Evolutionary conservation across 2,113 vertebrate genomes (phyloP).

Genomic region (Narcine bancroftii): DNA sequence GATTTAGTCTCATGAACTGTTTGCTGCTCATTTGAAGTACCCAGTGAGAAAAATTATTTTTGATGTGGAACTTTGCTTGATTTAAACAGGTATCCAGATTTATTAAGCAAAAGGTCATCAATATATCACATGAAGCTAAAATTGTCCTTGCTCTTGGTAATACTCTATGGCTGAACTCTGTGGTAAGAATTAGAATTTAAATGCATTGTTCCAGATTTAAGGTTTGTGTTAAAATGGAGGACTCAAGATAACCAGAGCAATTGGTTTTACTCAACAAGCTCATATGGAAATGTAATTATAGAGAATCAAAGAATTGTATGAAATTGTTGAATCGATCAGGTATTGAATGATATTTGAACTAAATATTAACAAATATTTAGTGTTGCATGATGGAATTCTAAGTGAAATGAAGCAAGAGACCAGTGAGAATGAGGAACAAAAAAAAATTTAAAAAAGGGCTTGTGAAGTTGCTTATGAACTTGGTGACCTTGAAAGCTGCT

Average conservation of each 20-base stretch:
- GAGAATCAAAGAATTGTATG: not conserved
- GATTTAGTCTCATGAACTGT: not conserved
- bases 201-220: not conserved
- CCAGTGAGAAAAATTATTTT: not conserved
- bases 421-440: too few species aligned
- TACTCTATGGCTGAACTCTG: conserved; percentile 76
- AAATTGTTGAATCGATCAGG: not conserved
- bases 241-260: not conserved
- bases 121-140: conserved; percentile 71
- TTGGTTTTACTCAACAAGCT: not conserved
- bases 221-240: not conserved
- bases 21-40: not conserved
- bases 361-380: too few species aligned
- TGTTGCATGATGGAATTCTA: too few species aligned
- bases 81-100: conserved; percentile 67
- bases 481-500: too few species aligned
- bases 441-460: too few species aligned
- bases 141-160: conserved; percentile 67
- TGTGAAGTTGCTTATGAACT: too few species aligned
- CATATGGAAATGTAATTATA: not conserved
- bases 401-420: too few species aligned
- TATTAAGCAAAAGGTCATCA: conserved; percentile 68
- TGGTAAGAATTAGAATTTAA: conserved; percentile 59
- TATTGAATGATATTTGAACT: not conserved
- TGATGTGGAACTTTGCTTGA: not conserved